phyloP scores from a whole-genome alignment of 1,140 invertebrate species.

The Sycobia sp. region DNA sequence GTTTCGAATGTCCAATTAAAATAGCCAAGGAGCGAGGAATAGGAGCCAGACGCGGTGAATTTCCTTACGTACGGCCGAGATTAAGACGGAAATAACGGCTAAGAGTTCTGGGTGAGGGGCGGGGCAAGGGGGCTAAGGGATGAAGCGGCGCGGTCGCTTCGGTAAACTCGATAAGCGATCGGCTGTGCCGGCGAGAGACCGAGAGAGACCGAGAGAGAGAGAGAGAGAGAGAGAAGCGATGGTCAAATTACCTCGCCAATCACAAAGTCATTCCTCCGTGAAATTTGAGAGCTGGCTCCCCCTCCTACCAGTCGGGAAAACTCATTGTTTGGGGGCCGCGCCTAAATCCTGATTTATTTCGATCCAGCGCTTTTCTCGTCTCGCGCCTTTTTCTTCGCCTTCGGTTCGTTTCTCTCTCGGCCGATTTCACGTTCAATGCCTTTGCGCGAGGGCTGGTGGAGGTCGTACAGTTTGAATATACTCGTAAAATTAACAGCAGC shows the following conservation, averaged over 20 bases:
- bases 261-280: slow-evolving; percentile 38
- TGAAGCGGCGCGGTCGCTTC: not conserved
- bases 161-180: slow-evolving; percentile 17
- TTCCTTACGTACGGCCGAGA: not conserved
- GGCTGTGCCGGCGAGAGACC: not conserved
- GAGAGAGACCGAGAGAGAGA: too few species aligned
- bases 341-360: slow-evolving; percentile 42
- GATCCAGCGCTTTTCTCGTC: slow-evolving; percentile 30
- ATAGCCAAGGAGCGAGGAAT: too few species aligned
- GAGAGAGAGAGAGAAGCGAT: not conserved
- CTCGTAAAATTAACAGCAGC: too few species aligned
- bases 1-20: too few species aligned
- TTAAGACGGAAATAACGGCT: not conserved
- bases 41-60: not conserved
- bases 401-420: too few species aligned
- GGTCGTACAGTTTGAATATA: too few species aligned
- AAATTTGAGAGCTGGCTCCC: slow-evolving; percentile 42
- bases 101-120: too few species aligned
- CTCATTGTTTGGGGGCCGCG: slow-evolving; percentile 38
- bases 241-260: slow-evolving; percentile 32
- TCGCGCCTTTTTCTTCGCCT: not conserved
- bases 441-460: too few species aligned
- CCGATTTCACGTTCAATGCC: too few species aligned
- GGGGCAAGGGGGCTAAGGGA: too few species aligned
- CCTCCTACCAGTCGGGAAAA: slow-evolving; percentile 33